Percentiles rank a stretch among this genome's conserved stretches.
These are phyloP conservation scores for Chaetorhynchus papuensis DNA, from an alignment of 2,113 vertebrate species.

Conservation along the genomic window DNA sequence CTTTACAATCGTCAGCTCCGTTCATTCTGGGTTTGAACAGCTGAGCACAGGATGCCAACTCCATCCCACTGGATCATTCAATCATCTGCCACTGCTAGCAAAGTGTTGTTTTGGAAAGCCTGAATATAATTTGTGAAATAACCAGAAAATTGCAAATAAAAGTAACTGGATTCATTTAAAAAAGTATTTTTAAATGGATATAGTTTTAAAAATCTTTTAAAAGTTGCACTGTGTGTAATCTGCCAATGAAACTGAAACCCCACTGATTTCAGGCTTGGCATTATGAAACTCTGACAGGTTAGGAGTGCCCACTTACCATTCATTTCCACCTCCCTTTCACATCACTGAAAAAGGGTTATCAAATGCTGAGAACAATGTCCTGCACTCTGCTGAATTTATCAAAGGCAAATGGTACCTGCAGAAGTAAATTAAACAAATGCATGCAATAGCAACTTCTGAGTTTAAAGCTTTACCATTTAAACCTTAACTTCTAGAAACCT, in stretches of 20 bases:
- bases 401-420: not conserved
- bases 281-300: not conserved
- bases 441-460: not conserved
- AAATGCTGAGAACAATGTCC: not conserved
- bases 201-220: not conserved
- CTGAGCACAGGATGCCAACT: not conserved
- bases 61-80: not conserved
- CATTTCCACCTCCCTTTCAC: not conserved
- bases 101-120: not conserved
- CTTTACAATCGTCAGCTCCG: not conserved
- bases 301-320: not conserved
- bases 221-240: not conserved
- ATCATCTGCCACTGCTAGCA: not conserved
- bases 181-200: not conserved
- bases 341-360: not conserved
- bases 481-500: not conserved
- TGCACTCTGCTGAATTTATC: not conserved
- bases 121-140: not conserved
- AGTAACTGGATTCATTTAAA: not conserved
- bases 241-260: not conserved
- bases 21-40: not conserved
- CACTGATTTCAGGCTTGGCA: not conserved
- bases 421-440: not conserved
- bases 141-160: not conserved
- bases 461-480: not conserved